These are phyloP conservation scores for Chrysolina oricalcia DNA, from an alignment of 2,888 invertebrate species.

Conservation along the genomic window DNA sequence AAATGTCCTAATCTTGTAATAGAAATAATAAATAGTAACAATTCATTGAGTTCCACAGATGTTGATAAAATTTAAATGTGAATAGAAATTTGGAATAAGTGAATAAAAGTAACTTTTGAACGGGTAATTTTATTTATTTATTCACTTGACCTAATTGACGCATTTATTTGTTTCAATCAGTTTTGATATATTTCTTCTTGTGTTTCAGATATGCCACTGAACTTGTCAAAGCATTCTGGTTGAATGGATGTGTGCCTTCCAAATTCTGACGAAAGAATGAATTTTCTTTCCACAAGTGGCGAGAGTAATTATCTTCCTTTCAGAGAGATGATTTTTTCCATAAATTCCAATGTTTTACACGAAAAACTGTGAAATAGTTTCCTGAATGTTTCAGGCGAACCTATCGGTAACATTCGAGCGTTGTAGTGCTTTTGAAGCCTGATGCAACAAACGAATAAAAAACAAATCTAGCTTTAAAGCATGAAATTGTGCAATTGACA, in stretches of 20 bases:
- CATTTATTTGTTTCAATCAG: not conserved
- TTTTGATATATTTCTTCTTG: constrained; percentile 45
- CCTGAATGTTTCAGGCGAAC: not conserved
- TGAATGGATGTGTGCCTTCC: constrained; percentile 70
- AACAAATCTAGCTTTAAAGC: constrained; percentile 53
- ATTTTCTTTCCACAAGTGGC: constrained; percentile 37
- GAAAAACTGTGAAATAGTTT: not conserved
- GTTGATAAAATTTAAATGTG: too few species aligned
- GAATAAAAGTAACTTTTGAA: too few species aligned
- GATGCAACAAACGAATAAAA: constrained; percentile 26
- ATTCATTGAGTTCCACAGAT: too few species aligned
- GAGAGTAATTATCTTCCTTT: not conserved
- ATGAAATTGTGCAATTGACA: constrained; percentile 58
- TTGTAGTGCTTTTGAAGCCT: constrained; percentile 35
- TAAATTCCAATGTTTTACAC: not conserved
- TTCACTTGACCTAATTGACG: too few species aligned
- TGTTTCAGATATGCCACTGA: constrained; percentile 89
- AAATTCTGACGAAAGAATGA: constrained; percentile 39
- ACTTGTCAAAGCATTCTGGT: constrained; percentile 88
- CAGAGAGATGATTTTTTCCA: not conserved
- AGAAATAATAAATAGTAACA: too few species aligned
- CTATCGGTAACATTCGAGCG: constrained; percentile 1
- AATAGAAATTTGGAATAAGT: too few species aligned
- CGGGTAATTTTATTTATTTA: too few species aligned
- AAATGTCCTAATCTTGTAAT: too few species aligned